Evolutionary conservation across 64 coral and sea anemone genomes (phyloP).

Genomic region (Pocillopora damicornis): DNA sequence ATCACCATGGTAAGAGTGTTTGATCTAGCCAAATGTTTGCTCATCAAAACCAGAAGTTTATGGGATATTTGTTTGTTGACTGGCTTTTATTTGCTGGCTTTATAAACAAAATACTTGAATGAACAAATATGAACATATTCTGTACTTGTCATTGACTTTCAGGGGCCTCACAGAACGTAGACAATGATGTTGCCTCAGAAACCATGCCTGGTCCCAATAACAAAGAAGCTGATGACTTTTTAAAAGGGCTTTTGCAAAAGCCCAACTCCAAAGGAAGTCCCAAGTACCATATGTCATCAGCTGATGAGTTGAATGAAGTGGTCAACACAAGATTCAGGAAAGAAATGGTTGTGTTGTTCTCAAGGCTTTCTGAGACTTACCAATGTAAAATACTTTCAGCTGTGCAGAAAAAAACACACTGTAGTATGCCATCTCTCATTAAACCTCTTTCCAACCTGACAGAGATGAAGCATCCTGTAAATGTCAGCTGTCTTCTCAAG

Average conservation of each 20-base stretch:
- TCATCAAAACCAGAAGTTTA: not conserved
- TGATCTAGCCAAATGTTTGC: too few relatives aligned
- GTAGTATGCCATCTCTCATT: constrained; percentile 29
- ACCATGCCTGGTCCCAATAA: not conserved
- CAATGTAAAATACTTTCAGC: constrained; percentile 48
- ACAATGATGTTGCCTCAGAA: not conserved
- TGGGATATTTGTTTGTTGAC: not conserved
- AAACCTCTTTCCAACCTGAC: constrained; percentile 43
- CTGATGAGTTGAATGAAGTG: not conserved
- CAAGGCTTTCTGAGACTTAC: constrained; percentile 35
- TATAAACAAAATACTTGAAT: not conserved
- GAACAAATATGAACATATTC: not conserved
- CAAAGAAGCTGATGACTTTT: not conserved
- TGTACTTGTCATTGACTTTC: not conserved
- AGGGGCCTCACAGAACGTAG: constrained; percentile 6
- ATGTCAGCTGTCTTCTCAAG: not conserved
- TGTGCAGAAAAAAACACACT: constrained; percentile 38
- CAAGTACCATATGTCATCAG: not conserved
- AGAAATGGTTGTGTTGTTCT: constrained; percentile 74
- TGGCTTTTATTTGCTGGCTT: not conserved
- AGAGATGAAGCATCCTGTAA: not conserved
- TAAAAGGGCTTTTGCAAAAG: not conserved
- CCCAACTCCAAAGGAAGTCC: not conserved
- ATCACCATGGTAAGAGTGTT: too few relatives aligned
- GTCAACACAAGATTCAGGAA: constrained; percentile 43